Evolutionary conservation across 2,888 invertebrate species (phyloP).

Genomic region (Drosophila nr. perissopoda): DNA sequence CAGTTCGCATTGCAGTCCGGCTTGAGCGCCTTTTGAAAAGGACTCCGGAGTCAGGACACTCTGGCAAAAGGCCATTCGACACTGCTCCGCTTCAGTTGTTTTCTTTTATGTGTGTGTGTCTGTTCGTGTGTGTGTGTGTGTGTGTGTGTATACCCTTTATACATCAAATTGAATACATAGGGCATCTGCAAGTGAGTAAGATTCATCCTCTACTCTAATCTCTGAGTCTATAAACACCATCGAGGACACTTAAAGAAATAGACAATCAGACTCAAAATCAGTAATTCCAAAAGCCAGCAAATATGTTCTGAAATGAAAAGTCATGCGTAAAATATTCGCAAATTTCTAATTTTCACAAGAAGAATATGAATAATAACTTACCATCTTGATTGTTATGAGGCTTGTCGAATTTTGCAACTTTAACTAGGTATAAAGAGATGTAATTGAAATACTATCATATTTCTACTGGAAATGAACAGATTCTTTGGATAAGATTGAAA

Average conservation of each 20-base stretch:
- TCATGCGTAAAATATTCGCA: no score
- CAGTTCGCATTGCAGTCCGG: constrained; percentile 5
- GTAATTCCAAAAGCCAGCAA: not conserved
- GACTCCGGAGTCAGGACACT: constrained; percentile 1
- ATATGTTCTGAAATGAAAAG: no score
- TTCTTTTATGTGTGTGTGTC: not conserved
- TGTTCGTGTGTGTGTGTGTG: not conserved
- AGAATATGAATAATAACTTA: no score
- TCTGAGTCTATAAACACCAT: not conserved
- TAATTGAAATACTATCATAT: not conserved
- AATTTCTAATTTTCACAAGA: no score
- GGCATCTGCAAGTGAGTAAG: not conserved
- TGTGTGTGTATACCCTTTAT: constrained; percentile 7
- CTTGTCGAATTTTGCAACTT: no score
- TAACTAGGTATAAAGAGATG: not conserved
- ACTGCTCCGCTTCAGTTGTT: constrained; percentile 13
- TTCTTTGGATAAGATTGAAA: not conserved
- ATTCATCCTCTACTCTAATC: not conserved
- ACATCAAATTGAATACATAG: not conserved
- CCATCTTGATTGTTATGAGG: no score
- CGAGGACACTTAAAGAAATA: not conserved
- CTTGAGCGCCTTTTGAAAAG: constrained; percentile 5
- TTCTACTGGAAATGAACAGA: not conserved
- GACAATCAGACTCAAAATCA: not conserved
- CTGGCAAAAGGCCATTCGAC: constrained; percentile 18